These are phyloP conservation scores for Limnephilus auricula DNA, from an alignment of 2,888 invertebrate genomes.

Conservation along the genomic window DNA sequence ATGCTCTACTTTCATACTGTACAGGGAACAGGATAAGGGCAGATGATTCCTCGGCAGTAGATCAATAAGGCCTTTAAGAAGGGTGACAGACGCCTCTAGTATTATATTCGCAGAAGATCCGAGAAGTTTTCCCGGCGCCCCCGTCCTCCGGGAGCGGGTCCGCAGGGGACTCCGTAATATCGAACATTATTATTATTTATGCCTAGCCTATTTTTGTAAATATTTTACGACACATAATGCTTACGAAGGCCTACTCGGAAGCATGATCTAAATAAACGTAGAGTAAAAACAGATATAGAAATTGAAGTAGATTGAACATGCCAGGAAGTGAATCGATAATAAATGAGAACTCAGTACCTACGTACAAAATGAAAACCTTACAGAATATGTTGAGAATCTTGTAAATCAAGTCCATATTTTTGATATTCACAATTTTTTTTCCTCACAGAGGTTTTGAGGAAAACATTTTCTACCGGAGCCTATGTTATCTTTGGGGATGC, in stretches of 20 bases:
- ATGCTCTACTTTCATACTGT: not conserved
- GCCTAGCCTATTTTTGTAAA: constrained; percentile 35
- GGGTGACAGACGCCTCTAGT: constrained; percentile 29
- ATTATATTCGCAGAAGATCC: constrained; percentile 6
- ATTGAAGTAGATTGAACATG: not conserved
- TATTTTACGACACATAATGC: constrained; percentile 44
- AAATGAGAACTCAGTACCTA: not conserved
- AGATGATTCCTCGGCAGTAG: constrained; percentile 5
- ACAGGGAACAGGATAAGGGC: not conserved
- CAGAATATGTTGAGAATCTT: not conserved
- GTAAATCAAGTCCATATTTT: not conserved
- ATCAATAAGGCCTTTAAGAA: constrained; percentile 31
- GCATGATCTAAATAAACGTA: not conserved
- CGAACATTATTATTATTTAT: constrained; percentile 46
- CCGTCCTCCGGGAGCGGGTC: not conserved
- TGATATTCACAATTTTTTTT: not conserved
- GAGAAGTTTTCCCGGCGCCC: constrained; percentile 29
- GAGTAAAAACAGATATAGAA: not conserved
- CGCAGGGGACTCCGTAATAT: not conserved
- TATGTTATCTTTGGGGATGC: too few relatives aligned
- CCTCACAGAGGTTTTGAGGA: too few relatives aligned
- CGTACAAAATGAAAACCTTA: too few relatives aligned
- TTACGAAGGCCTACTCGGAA: constrained; percentile 22
- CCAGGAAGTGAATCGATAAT: not conserved
- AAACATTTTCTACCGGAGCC: too few relatives aligned